phyloP scores from a whole-genome alignment of 2,113 vertebrate species.

The Delphinapterus leucas region DNA sequence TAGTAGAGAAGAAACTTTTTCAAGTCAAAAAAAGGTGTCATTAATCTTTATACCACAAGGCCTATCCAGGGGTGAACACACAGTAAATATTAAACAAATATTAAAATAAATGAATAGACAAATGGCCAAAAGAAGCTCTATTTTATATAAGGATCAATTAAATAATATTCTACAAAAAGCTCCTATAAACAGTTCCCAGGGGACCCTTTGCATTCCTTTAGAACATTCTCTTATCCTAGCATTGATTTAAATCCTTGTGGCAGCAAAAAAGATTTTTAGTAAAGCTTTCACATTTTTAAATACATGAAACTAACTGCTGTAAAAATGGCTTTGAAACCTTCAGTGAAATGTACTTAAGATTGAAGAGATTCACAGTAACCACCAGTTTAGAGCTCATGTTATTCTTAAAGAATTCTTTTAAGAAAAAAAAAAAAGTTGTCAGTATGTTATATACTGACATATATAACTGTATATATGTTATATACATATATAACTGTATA shows the following conservation, averaged over 20 bases:
- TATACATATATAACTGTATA: no score
- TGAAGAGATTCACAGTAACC: not conserved
- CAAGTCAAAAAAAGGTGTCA: not conserved
- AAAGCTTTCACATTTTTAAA: constrained; percentile 36
- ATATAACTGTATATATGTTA: no score
- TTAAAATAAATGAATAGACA: not conserved
- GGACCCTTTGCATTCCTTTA: not conserved
- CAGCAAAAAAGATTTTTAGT: constrained; percentile 24
- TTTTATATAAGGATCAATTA: not conserved
- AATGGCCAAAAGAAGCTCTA: not conserved
- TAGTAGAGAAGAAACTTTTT: not conserved
- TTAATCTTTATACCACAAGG: not conserved
- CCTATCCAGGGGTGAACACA: not conserved
- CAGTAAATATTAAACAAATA: not conserved
- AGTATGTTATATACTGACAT: not conserved
- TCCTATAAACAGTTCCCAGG: not conserved
- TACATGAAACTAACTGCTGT: not conserved
- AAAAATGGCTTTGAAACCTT: constrained; percentile 28
- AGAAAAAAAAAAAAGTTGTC: no score
- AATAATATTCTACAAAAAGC: not conserved
- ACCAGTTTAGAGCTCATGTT: not conserved
- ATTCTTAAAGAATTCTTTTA: not conserved
- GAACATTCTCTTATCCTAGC: not conserved
- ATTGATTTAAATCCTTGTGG: constrained; percentile 49
- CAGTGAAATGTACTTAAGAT: not conserved